Conservation (phyloP, 1,140 invertebrate species). For the Neodiprion lecontei region DNA sequence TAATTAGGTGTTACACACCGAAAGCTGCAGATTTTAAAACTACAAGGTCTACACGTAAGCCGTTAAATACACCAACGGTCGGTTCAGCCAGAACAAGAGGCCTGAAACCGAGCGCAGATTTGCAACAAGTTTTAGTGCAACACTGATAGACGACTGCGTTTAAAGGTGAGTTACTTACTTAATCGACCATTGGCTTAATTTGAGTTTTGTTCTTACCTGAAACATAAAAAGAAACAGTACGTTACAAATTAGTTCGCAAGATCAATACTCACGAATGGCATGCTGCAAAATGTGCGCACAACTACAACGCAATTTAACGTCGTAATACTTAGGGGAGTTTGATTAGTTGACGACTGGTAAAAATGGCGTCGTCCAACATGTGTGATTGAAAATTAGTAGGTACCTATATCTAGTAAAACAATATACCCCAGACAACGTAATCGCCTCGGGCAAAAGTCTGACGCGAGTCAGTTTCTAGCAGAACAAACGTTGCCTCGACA, state of each 20-base stretch:
- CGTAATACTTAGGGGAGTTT: no score
- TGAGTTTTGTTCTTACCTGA: background rate
- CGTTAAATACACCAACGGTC: no score
- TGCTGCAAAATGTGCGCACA: background rate
- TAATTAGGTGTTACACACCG: background rate
- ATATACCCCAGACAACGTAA: background rate
- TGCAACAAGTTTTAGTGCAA: no score
- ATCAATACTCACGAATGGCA: background rate
- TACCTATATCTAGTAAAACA: background rate
- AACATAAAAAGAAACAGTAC: background rate
- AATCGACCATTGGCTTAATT: no score
- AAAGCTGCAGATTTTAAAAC: background rate
- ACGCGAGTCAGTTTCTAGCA: conserved; percentile 28
- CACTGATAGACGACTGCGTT: no score
- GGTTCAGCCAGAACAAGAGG: no score
- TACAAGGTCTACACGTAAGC: background rate
- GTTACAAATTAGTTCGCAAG: background rate
- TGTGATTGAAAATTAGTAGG: background rate
- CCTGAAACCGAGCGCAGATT: no score
- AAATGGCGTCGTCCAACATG: background rate
- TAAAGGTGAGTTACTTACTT: no score
- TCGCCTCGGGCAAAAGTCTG: conserved; percentile 4
- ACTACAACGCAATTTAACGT: no score
- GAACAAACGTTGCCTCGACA: background rate
- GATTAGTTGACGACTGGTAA: no score